Base-by-base conservation (phyloP, 2,888 invertebrate species). In the Campoplex capitator region DNA sequence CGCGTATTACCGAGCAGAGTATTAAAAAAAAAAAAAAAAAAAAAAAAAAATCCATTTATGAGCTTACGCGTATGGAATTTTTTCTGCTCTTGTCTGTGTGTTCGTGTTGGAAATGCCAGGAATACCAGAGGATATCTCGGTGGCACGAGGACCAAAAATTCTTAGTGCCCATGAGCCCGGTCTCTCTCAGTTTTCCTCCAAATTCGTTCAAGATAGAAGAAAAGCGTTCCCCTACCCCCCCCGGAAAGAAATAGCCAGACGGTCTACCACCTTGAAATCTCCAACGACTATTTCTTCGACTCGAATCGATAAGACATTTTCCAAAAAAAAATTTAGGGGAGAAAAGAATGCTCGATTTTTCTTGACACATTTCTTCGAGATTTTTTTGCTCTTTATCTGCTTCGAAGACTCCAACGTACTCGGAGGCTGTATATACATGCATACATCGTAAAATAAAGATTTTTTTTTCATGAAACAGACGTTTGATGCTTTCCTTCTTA, bases 191-290 rank as follows among this genome's bases (percentile, higher is more conserved):
- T 92, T 93, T 92, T 68, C 80, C 58, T 89, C 91, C 89, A 92
- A 92, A 93, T 93, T 93, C 90, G 90, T 91, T 92, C 91, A 91
- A 92, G 92, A 92, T 92, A 92, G 88, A 88, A 58, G 16, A 54
- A 16, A 13, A 6, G 45, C 23, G 13, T 0, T 58, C 23, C 23
- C 23, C 23, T 23, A 23, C 23, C 0, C 0, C 0, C n/a, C 18
- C 18, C 1, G 74, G 35, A 51, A 28, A 73, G 77, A 71, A 67
- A 45, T 51, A 77, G 38, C 16, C 51, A 38, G 77, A 74, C 74
- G 78, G 28, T 13, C 38, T 42, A 18, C 89, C 88, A 90, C 91
- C 92, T 88, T 89, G 90, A 89, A 89, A 91, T 78, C 74, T 75
- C n/a, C 42, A 62, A 87, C 86, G 88, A 88, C 74, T 56, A 65